Evolutionary conservation across 2,888 invertebrate species (phyloP).

Genomic region (Metallyticus violacea): DNA sequence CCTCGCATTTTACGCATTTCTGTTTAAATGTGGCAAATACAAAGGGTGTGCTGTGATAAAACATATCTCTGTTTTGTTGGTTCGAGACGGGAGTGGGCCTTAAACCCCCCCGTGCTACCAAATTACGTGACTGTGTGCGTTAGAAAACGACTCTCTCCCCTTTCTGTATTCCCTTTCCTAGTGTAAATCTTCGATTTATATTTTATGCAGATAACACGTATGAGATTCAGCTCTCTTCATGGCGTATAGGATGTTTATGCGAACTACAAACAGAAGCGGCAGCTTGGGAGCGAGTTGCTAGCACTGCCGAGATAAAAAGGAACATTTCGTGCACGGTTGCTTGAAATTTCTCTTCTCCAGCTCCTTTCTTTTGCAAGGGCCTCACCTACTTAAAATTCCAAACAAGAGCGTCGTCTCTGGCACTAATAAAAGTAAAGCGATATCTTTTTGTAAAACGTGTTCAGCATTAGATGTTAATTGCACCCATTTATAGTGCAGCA

Average conservation of each 20-base stretch:
- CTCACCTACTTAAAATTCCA: not conserved
- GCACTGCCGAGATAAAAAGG: not conserved
- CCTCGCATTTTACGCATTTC: not conserved
- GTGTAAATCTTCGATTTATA: not conserved
- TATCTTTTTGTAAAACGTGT: not conserved
- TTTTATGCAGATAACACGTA: slow-evolving; percentile 1
- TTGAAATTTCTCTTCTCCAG: not conserved
- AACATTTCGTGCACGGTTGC: not conserved
- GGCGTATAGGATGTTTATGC: not conserved
- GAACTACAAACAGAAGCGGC: too few species aligned
- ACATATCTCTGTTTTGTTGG: not conserved
- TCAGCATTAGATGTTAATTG: not conserved
- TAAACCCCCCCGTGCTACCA: not conserved
- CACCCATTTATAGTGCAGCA: too few species aligned
- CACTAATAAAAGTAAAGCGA: not conserved
- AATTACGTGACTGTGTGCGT: not conserved
- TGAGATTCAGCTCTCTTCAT: too few species aligned
- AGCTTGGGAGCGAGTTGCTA: not conserved
- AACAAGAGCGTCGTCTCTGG: not conserved
- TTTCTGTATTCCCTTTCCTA: not conserved
- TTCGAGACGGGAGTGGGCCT: not conserved
- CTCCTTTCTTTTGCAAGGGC: too few species aligned
- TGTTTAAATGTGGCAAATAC: not conserved
- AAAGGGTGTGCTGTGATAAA: not conserved
- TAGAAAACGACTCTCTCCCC: too few species aligned